Evolutionary conservation across 2,888 invertebrate species (phyloP).

Genomic region (Sepiola atlantica): DNA sequence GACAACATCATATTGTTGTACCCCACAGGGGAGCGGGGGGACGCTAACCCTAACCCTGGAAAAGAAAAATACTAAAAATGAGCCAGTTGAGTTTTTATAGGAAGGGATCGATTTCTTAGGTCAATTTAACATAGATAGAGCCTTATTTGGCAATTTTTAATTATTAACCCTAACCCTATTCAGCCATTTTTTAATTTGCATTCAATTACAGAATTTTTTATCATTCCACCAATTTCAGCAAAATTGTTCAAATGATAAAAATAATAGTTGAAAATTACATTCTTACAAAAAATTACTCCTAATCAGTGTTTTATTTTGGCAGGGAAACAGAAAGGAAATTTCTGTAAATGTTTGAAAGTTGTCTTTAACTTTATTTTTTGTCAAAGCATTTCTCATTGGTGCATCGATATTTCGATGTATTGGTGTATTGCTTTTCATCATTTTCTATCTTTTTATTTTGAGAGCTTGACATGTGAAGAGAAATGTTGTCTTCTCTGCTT

Average conservation of each 20-base stretch:
- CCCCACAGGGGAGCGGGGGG: no score
- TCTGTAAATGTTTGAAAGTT: background rate
- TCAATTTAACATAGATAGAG: no score
- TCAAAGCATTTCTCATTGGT: background rate
- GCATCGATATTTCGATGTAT: background rate
- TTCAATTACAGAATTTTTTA: background rate
- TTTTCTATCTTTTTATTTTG: slow-evolving; percentile 32
- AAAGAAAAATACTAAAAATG: no score
- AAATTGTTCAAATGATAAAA: background rate
- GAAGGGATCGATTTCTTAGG: no score
- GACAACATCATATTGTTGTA: no score
- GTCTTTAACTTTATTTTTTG: background rate
- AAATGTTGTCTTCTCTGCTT: slow-evolving; percentile 4
- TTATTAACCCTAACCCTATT: no score
- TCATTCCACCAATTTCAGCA: background rate
- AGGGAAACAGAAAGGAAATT: background rate
- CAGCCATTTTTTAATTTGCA: no score
- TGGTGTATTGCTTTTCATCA: background rate
- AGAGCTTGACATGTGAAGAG: slow-evolving; percentile 16
- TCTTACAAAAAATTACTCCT: background rate
- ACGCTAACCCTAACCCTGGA: no score
- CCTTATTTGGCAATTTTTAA: no score
- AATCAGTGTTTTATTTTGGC: background rate
- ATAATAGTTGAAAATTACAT: background rate
- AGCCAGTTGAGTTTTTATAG: no score